These are phyloP conservation scores for Fragariocoptes setiger DNA, from an alignment of 1,140 invertebrate species.

Conservation along the genomic window DNA sequence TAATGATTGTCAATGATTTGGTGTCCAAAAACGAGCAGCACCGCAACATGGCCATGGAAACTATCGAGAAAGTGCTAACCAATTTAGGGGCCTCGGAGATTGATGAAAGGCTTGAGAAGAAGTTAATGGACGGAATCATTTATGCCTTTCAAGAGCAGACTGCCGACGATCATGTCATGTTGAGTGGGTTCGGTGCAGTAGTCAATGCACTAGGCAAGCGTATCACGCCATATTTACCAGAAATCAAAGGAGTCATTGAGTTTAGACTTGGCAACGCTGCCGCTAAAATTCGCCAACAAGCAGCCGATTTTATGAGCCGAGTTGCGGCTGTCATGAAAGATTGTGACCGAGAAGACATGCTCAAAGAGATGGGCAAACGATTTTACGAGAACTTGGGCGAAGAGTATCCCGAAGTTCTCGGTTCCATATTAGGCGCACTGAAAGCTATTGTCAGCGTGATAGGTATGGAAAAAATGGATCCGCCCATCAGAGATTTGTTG, in stretches of 20 bases:
- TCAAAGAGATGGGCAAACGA: conserved; percentile 98
- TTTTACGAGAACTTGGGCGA: conserved; percentile 96
- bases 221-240: conserved; percentile 89
- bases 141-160: conserved; percentile 99
- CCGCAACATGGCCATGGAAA: conserved; percentile 99
- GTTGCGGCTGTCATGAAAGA: conserved; percentile 99
- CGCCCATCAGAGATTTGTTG: conserved; percentile 91
- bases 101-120: conserved; percentile 84
- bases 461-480: conserved; percentile 99
- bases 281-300: conserved; percentile 94
- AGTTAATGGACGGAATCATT: conserved; percentile 91
- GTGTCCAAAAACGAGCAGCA: conserved; percentile 99
- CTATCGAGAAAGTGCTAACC: conserved; percentile 90
- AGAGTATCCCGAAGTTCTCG: conserved; percentile 95
- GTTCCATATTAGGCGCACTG: conserved; percentile 82
- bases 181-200: conserved; percentile 95
- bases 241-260: conserved; percentile 97
- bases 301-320: conserved; percentile 86
- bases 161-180: conserved; percentile 97
- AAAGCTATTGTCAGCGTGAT: conserved; percentile 99
- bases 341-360: conserved; percentile 96
- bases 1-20: conserved; percentile 86
- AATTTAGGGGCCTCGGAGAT: conserved; percentile 91
- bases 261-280: conserved; percentile 99
- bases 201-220: conserved; percentile 87